Base-by-base conservation (phyloP, 2,113 vertebrate genomes). In the Delphinapterus leucas region DNA sequence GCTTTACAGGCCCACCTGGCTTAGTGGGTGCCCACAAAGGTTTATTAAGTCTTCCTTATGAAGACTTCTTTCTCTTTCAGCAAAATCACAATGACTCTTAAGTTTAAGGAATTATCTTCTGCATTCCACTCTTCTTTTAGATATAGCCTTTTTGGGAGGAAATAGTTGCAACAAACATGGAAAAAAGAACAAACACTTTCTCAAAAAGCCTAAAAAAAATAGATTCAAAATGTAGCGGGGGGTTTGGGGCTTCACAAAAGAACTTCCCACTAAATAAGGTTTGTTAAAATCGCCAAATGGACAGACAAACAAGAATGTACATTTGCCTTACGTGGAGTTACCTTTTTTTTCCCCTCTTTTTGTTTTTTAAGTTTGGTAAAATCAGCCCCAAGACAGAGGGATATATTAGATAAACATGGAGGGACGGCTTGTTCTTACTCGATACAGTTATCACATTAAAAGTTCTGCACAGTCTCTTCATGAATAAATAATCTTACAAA, bases 1-100 rank as follows among this genome's bases (percentile, higher is more conserved):
- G 31, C 60, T 93, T 74, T 70, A 55, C 1, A 70, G 12, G 76
- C 36, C 83, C 18, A 92, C 36, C 8, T 49, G 25, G 71, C 58
- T 94, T 60, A 80, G 65, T 41, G 23, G 41, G 20, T 60, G 67
- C 47, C 21, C 47, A 83, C 5, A 83, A 86, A 96, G 47, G 25
- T 70, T 85, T 92, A 71, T 68, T 76, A 88, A 90, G 15, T 65
- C 49, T 92, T 95, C 55, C n/a, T 90, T 94, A 92, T 14, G 23
- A 87, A 96, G 83, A 88, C 31, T 11, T 94, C n/a, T 80, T 93
- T 86, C 55, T 95, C 49, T 91, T 68, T 87, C 63, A 84, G 80
- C 15, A 93, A 91, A 96, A 71, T 94, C 76, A 96, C 44, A 94
- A 61, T 36, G 18, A 77, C 38, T 95, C 67, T 83, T 71, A 89